Evolutionary conservation across 2,113 vertebrate genomes (phyloP).

Genomic region (Calidris pugnax): DNA sequence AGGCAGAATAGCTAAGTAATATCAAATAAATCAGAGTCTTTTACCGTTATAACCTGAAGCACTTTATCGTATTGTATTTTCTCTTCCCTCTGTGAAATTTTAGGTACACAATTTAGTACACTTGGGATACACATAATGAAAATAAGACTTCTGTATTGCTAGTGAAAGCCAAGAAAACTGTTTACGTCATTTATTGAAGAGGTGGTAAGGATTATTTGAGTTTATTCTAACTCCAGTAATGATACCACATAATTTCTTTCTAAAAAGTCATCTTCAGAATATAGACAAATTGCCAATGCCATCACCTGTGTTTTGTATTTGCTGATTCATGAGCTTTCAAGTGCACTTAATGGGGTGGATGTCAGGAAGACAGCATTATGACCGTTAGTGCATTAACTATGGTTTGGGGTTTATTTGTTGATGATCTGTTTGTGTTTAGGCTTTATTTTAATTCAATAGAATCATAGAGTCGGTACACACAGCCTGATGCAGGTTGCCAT

Average conservation of each 20-base stretch:
- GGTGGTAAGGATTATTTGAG: not conserved
- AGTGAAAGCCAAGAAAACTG: not conserved
- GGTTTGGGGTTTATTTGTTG: not conserved
- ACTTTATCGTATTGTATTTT: not conserved
- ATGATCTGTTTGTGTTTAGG: not conserved
- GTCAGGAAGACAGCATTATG: not conserved
- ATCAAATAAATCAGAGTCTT: conserved; percentile 52
- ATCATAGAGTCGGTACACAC: not conserved
- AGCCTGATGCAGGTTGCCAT: not conserved
- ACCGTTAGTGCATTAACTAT: not conserved
- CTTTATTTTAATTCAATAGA: not conserved
- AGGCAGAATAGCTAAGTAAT: conserved; percentile 42
- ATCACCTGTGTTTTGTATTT: conserved; percentile 8
- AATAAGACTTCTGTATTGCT: not conserved
- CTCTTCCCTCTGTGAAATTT: not conserved
- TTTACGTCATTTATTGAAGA: not conserved
- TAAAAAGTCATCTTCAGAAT: not conserved
- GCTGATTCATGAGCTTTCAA: conserved; percentile 20
- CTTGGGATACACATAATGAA: not conserved
- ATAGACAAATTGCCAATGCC: not conserved
- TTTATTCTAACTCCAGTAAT: not conserved
- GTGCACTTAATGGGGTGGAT: not conserved
- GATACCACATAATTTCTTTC: not conserved
- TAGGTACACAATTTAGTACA: not conserved
- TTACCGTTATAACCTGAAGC: not conserved